phyloP scores from a whole-genome alignment of 2,888 invertebrate species.

The Calameuta idolon region DNA sequence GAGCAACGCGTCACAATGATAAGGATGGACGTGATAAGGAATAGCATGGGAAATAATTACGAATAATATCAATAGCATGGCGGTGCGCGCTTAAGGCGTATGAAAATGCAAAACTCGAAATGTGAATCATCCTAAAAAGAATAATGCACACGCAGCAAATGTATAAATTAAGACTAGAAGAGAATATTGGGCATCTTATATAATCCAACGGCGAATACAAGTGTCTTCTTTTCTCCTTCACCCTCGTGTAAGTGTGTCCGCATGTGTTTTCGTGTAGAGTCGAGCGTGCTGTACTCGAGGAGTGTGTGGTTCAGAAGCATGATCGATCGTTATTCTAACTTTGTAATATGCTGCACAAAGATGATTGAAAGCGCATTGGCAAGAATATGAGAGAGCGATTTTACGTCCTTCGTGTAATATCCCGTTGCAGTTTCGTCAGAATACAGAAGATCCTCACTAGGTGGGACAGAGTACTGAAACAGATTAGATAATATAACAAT shows the following conservation, averaged over 20 bases:
- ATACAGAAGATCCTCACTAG: constrained; percentile 63
- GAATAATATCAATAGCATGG: background rate
- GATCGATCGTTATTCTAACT: constrained; percentile 8
- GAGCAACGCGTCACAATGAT: background rate
- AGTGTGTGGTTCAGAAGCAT: background rate
- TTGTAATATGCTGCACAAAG: constrained; percentile 45
- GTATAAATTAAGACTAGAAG: constrained; percentile 57
- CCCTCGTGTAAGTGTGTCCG: background rate
- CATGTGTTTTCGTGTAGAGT: background rate
- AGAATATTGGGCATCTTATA: constrained; percentile 45
- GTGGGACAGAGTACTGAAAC: constrained; percentile 82
- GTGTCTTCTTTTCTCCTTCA: constrained; percentile 7
- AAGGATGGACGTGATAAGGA: background rate
- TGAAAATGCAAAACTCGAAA: background rate
- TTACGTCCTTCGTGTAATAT: constrained; percentile 38
- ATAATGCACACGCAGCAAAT: constrained; percentile 22
- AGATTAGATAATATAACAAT: constrained; percentile 24
- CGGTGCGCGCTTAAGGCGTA: background rate
- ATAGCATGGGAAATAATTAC: background rate
- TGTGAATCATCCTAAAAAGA: background rate
- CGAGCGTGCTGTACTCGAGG: background rate
- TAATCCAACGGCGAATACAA: constrained; percentile 42
- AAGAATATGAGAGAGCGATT: constrained; percentile 52
- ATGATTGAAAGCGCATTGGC: constrained; percentile 60
- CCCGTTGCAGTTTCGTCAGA: constrained; percentile 29